Base-by-base conservation (phyloP, 2,113 vertebrate species). In the Raphicerus campestris region DNA sequence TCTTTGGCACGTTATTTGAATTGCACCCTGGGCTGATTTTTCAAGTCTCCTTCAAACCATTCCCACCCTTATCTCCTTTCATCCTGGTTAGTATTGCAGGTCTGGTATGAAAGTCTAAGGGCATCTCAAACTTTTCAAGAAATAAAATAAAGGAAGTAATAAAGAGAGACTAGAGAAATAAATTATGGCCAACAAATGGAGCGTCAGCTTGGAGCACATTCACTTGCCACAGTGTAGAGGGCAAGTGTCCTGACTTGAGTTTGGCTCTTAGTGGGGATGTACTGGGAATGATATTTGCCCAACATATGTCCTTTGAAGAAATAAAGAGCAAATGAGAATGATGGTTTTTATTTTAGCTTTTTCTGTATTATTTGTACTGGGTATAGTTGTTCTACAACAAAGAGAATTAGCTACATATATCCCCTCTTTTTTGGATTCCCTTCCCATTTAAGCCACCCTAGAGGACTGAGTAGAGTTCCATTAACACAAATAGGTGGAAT, bases 91-190 rank as follows among this genome's bases (percentile, higher is more conserved):
- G 2, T 55, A 86, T 55, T 35, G 0, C 51, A 28, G 11, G 47
- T 45, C 96, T 70, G 2, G 32, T 39, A 49, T 91, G 4, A 22
- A 28, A 80, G 22, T 93, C 22, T 6, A 97, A 91, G 87, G 35
- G 22, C 30, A 95, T 97, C 92, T 96, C 93, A 97, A 93, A 75
- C 1, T 20, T 11, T 49, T 8, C 58, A 87, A 87, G 39, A 97
- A 96, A 22, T 2, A 51, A 66, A 30, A 91, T 82, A 56, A 98
- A 98, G 32, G 13, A 82, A 97, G 17, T 24, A 51, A 3, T 95
- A 96, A 85, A 49, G 19, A 92, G 84, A 95, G 47, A 91, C 84
- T 35, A 95, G 26, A 93, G 35, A 94, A 98, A 97, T 45, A 95
- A 96, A 97, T 96, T 75, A 70, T 16, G 96, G 87, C 51, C 17